phyloP scores from a whole-genome alignment of 2,113 vertebrate genomes.

The Parus major region DNA sequence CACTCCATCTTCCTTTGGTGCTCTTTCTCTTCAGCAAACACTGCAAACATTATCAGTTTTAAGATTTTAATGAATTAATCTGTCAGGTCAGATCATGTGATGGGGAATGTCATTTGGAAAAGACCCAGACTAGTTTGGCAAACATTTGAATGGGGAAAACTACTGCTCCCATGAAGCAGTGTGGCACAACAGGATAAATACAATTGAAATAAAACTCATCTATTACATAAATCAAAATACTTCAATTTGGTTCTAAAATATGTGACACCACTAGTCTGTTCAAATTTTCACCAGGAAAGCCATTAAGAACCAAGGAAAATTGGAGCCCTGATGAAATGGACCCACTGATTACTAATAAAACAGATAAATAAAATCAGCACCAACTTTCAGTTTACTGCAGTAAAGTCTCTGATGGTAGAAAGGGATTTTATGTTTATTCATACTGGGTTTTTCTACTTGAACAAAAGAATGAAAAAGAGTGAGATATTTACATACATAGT shows the following conservation, averaged over 20 bases:
- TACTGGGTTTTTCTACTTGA: fast-evolving
- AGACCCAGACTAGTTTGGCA: background rate
- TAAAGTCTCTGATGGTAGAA: background rate
- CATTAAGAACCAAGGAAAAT: background rate
- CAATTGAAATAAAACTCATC: background rate
- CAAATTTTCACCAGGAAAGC: background rate
- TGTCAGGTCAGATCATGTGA: background rate
- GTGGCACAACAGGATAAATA: background rate
- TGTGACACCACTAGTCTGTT: background rate
- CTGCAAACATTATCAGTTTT: background rate
- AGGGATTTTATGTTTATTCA: background rate
- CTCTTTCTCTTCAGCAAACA: background rate
- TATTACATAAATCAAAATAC: background rate
- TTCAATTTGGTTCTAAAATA: background rate
- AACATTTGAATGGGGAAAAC: background rate
- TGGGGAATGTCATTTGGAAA: background rate
- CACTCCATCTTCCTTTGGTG: background rate
- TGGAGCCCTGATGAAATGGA: background rate
- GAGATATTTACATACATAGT: background rate
- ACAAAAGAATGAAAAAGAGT: background rate
- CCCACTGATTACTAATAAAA: background rate
- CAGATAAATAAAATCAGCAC: background rate
- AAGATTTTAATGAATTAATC: background rate
- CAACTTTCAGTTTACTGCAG: background rate
- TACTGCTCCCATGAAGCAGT: background rate